These are phyloP conservation scores for Nasonia oneida DNA, from an alignment of 2,888 invertebrate species.

Conservation along the genomic window DNA sequence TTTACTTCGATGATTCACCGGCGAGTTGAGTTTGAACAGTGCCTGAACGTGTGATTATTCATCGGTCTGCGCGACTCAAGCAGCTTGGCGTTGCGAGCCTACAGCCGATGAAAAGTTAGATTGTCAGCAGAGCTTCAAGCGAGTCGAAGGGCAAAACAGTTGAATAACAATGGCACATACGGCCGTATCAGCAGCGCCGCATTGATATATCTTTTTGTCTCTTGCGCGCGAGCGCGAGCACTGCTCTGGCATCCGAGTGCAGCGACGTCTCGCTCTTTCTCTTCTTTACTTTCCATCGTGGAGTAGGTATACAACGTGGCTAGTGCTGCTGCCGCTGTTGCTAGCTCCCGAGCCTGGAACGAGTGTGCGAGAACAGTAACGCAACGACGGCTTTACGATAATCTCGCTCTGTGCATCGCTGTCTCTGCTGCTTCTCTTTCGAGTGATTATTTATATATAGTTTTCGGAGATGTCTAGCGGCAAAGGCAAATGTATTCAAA, in stretches of 20 bases:
- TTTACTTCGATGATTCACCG: not conserved
- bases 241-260: not conserved
- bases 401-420: constrained; percentile 1
- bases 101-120: not conserved
- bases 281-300: not conserved
- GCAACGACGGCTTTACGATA: constrained; percentile 35
- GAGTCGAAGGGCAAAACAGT: not conserved
- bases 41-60: not conserved
- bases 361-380: not conserved
- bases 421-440: not conserved
- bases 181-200: not conserved
- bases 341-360: constrained; percentile 45
- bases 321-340: constrained; percentile 32
- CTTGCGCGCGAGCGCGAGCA: constrained; percentile 10
- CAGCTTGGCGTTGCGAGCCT: not conserved
- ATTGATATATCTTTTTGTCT: constrained; percentile 34
- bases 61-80: not conserved
- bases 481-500: too few species aligned
- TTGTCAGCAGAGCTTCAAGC: not conserved
- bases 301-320: not conserved
- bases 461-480: too few species aligned
- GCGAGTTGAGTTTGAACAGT: not conserved
- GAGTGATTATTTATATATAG: too few species aligned
- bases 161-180: not conserved
- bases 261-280: constrained; percentile 15